Conservation (phyloP, 2,113 vertebrate genomes). For the Esox niger region DNA sequence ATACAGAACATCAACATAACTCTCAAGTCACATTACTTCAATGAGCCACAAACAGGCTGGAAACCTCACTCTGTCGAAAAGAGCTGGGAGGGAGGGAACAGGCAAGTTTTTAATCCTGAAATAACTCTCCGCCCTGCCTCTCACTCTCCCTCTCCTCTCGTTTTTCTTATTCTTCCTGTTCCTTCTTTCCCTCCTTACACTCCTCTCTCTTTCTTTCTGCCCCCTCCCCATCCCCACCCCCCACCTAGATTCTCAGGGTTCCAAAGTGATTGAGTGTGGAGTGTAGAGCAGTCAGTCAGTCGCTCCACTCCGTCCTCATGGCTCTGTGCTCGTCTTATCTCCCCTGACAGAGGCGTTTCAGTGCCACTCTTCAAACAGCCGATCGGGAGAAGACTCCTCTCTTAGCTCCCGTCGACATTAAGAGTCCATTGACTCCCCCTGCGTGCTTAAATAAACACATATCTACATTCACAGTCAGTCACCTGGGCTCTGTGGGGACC, state of each 20-base stretch:
- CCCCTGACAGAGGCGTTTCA: constrained; percentile 49
- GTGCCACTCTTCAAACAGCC: constrained; percentile 53
- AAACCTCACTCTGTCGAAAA: background rate
- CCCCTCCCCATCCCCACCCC: background rate
- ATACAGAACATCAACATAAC: constrained; percentile 47
- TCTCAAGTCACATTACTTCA: constrained; percentile 35
- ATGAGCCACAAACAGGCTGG: background rate
- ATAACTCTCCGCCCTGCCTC: constrained; percentile 4
- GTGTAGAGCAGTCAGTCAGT: background rate
- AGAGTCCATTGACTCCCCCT: constrained; percentile 39
- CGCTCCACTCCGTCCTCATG: constrained; percentile 15
- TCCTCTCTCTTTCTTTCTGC: background rate
- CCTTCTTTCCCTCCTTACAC: background rate
- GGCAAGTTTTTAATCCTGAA: background rate
- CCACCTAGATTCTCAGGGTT: background rate
- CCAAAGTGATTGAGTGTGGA: background rate
- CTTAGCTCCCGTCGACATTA: constrained; percentile 30
- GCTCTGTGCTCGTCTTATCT: constrained; percentile 50
- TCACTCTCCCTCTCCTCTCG: background rate
- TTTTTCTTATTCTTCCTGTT: background rate
- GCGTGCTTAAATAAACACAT: constrained; percentile 47
- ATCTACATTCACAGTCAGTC: constrained; percentile 43
- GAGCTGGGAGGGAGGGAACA: background rate
- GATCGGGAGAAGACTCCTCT: constrained; percentile 33
- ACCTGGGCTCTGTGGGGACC: background rate